Conservation (phyloP, 2,797 vertebrate species). For the Channa striata region DNA sequence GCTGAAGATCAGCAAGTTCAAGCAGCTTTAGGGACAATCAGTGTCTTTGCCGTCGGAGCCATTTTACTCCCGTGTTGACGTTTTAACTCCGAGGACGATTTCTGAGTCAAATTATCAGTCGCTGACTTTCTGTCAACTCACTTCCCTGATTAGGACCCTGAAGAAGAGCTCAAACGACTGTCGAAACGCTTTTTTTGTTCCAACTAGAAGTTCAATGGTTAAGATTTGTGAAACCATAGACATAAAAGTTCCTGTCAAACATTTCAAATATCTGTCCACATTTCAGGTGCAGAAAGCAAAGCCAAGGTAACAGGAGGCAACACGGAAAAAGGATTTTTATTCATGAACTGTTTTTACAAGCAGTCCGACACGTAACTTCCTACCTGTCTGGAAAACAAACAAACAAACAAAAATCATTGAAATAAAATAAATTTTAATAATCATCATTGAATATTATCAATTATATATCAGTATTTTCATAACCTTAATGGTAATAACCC, state of each 20-base stretch:
- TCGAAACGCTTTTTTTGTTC: too few species aligned
- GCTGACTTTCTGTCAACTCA: too few species aligned
- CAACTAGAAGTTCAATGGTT: too few species aligned
- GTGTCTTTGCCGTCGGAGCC: too few species aligned
- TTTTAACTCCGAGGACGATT: too few species aligned
- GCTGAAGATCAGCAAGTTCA: too few species aligned
- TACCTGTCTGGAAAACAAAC: constrained; percentile 79
- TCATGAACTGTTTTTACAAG: constrained; percentile 88
- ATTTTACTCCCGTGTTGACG: too few species aligned
- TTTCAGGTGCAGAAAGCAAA: constrained; percentile 8
- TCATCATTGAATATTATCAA: constrained; percentile 81
- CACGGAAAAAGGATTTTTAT: constrained; percentile 88
- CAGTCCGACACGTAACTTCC: constrained; percentile 87
- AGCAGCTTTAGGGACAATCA: too few species aligned
- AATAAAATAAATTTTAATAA: constrained; percentile 78
- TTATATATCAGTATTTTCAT: constrained; percentile 80
- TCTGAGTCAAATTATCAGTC: too few species aligned
- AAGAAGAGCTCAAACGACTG: too few species aligned
- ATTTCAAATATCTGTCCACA: background rate
- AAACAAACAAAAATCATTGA: constrained; percentile 52
- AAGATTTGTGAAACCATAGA: too few species aligned
- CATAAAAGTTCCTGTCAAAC: background rate
- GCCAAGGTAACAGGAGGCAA: constrained; percentile 55
- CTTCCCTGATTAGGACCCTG: too few species aligned
- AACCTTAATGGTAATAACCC: constrained; percentile 78